Percentiles rank a stretch among this genome's conserved stretches.
These are phyloP conservation scores for Melanotaenia pygmaea DNA, from an alignment of 2,797 vertebrate species.

Conservation along the genomic window DNA sequence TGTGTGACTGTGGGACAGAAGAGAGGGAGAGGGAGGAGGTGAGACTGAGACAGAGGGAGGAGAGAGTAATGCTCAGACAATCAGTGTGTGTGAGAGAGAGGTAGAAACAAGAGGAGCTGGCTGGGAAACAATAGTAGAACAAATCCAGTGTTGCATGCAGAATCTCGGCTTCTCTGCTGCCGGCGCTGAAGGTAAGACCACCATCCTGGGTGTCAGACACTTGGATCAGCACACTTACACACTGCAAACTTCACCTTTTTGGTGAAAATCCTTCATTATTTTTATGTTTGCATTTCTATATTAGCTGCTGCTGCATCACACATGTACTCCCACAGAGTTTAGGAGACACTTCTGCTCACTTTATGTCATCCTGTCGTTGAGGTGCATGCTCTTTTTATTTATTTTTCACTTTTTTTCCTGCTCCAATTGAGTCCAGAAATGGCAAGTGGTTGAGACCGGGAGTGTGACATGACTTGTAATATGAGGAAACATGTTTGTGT, in stretches of 20 bases:
- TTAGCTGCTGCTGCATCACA: not conserved
- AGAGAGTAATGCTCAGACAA: constrained; percentile 37
- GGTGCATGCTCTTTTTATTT: constrained; percentile 46
- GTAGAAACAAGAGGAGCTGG: constrained; percentile 60
- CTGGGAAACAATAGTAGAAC: constrained; percentile 66
- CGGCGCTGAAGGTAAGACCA: constrained; percentile 75
- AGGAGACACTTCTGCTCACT: constrained; percentile 23
- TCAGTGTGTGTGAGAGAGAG: constrained; percentile 49
- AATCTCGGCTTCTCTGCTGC: constrained; percentile 63
- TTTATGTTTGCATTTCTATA: constrained; percentile 1
- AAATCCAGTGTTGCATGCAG: constrained; percentile 59
- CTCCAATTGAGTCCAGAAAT: constrained; percentile 12
- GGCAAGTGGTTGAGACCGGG: constrained; percentile 51
- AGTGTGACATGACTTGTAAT: constrained; percentile 54
- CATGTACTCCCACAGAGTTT: not conserved
- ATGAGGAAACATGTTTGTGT: constrained; percentile 67
- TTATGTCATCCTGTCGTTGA: constrained; percentile 27
- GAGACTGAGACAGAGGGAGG: constrained; percentile 44
- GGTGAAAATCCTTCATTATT: not conserved
- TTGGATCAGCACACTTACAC: constrained; percentile 23
- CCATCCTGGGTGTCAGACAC: constrained; percentile 21
- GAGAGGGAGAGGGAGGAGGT: constrained; percentile 50
- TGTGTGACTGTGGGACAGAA: constrained; percentile 60
- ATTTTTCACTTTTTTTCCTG: constrained; percentile 15
- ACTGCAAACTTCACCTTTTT: too few species aligned